These are phyloP conservation scores for Equus quagga DNA, from an alignment of 2,113 vertebrate species.

Conservation along the genomic window DNA sequence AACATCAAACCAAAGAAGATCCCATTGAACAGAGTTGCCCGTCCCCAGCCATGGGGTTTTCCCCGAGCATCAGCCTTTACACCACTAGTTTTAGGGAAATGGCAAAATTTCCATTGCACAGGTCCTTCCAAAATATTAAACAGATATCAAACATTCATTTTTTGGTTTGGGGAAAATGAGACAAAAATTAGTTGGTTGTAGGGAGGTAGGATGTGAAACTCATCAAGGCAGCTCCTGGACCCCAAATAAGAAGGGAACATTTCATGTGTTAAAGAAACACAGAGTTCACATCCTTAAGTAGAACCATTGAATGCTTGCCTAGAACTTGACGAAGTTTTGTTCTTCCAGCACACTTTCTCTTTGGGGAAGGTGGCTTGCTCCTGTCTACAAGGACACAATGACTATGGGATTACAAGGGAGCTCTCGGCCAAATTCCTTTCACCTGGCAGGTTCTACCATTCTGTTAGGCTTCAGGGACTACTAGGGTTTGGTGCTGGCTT, in stretches of 20 bases:
- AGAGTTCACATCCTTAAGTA: not conserved
- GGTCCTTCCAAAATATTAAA: slow-evolving; percentile 39
- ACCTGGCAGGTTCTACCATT: slow-evolving; percentile 18
- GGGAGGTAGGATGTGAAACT: slow-evolving; percentile 43
- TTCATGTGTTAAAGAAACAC: slow-evolving; percentile 4
- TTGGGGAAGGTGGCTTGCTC: slow-evolving; percentile 7
- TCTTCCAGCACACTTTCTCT: slow-evolving; percentile 12
- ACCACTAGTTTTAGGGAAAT: slow-evolving; percentile 31
- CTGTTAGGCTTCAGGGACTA: slow-evolving; percentile 46
- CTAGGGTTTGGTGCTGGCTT: slow-evolving; percentile 64
- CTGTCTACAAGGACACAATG: not conserved
- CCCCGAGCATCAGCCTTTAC: slow-evolving; percentile 43
- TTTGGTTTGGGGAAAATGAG: slow-evolving; percentile 49
- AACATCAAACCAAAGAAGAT: slow-evolving; percentile 49
- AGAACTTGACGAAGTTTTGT: too few relatives aligned
- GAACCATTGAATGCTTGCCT: not conserved
- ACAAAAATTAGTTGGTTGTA: slow-evolving; percentile 35
- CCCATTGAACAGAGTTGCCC: slow-evolving; percentile 71
- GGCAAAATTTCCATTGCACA: slow-evolving; percentile 34
- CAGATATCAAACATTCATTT: slow-evolving; percentile 4
- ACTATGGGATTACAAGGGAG: not conserved
- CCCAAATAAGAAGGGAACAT: slow-evolving; percentile 19
- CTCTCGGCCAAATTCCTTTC: slow-evolving; percentile 25
- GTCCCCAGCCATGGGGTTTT: slow-evolving; percentile 20
- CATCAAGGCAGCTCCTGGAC: slow-evolving; percentile 4